Conservation (phyloP, 2,113 vertebrate genomes). For the Polypterus senegalus region DNA sequence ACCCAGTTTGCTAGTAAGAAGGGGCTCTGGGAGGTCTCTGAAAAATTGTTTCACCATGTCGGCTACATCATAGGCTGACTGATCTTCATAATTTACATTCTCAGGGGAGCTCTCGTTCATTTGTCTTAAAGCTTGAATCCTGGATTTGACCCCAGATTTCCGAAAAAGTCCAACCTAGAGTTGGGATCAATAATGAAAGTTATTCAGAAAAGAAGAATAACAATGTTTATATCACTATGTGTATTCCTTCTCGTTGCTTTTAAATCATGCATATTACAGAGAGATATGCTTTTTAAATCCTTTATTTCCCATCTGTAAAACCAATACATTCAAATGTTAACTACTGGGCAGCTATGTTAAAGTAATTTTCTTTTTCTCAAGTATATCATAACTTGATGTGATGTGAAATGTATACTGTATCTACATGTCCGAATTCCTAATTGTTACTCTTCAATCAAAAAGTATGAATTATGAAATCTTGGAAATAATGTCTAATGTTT, state of each 20-base stretch:
- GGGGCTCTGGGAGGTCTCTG: constrained; percentile 86
- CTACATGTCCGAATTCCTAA: too few species aligned
- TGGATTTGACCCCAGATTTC: constrained; percentile 92
- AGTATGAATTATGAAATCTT: too few species aligned
- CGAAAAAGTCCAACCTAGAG: constrained; percentile 87
- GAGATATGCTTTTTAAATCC: too few species aligned
- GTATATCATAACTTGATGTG: constrained; percentile 2
- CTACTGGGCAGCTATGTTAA: constrained; percentile 8
- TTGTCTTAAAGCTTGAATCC: constrained; percentile 84
- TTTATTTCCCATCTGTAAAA: constrained; percentile 17
- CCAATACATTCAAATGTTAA: constrained; percentile 4
- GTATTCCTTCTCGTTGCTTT: too few species aligned
- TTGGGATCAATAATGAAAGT: constrained; percentile 3
- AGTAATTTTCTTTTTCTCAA: constrained; percentile 9
- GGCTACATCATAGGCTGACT: constrained; percentile 89
- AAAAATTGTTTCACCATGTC: constrained; percentile 98
- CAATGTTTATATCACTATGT: too few species aligned
- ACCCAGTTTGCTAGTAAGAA: constrained; percentile 88
- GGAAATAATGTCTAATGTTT: too few species aligned
- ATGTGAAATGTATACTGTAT: too few species aligned
- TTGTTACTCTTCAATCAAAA: too few species aligned
- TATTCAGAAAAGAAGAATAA: too few species aligned
- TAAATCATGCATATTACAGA: too few species aligned
- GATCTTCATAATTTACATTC: constrained; percentile 81
- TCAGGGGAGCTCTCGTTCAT: constrained; percentile 88